phyloP scores from a whole-genome alignment of 1,140 invertebrate genomes.

The Sipha flava region DNA sequence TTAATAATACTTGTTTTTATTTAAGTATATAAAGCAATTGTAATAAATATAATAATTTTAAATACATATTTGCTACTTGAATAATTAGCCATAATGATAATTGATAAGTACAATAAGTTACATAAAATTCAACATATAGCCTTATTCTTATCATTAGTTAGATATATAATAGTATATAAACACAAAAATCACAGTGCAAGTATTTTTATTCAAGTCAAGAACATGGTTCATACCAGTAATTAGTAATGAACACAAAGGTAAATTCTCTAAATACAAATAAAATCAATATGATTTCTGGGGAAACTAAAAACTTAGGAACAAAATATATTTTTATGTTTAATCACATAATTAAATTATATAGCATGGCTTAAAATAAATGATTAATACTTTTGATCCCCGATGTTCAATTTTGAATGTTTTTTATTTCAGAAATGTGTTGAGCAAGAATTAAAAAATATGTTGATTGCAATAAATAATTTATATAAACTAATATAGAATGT shows the following conservation, averaged over 20 bases:
- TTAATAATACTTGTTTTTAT: neutral
- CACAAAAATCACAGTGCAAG: conserved; percentile 30
- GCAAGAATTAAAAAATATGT: conserved; percentile 8
- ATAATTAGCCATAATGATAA: neutral
- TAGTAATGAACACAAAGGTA: neutral
- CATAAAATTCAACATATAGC: neutral
- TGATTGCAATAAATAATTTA: conserved; percentile 11
- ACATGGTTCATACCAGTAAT: neutral
- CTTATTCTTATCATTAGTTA: neutral
- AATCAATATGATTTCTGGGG: neutral
- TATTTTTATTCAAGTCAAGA: conserved; percentile 8
- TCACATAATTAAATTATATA: neutral
- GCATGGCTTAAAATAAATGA: neutral
- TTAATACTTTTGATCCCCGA: neutral
- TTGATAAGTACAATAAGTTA: neutral
- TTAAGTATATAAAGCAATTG: neutral
- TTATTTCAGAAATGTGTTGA: neutral
- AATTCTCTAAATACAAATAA: neutral
- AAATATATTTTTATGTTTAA: neutral
- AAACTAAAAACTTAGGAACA: neutral
- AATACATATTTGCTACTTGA: neutral
- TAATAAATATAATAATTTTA: conserved; percentile 4
- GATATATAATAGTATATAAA: neutral
- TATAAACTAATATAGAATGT: neutral
- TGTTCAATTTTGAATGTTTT: neutral